Evolutionary conservation across 2,797 vertebrate genomes (phyloP).

Genomic region (Cirrhinus molitorella): DNA sequence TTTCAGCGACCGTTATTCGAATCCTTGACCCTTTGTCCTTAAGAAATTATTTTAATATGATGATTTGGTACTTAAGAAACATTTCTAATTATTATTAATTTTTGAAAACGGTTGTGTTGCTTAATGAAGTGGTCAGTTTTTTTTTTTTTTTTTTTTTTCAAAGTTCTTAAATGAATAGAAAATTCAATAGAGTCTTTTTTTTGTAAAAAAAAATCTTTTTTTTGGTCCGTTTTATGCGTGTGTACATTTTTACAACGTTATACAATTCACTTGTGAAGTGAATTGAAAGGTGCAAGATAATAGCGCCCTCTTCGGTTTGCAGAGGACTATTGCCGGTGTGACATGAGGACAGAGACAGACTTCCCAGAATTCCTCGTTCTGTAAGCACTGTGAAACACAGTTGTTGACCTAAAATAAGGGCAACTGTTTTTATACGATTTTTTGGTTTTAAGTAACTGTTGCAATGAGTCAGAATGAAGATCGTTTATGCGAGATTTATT

Average conservation of each 20-base stretch:
- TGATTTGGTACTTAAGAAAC: background rate
- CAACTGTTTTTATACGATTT: background rate
- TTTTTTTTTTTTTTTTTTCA: too few species aligned
- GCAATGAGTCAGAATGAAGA: too few species aligned
- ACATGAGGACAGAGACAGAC: background rate
- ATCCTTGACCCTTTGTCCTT: background rate
- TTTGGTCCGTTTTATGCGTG: background rate
- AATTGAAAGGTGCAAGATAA: background rate
- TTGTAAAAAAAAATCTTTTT: background rate
- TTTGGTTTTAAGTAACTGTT: background rate
- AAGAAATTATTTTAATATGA: background rate
- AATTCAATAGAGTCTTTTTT: too few species aligned
- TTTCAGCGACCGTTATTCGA: background rate
- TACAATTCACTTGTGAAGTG: background rate
- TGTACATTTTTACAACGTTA: background rate
- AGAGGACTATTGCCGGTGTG: background rate
- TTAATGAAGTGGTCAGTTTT: too few species aligned
- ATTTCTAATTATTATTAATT: background rate
- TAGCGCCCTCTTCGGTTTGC: slow-evolving; percentile 34
- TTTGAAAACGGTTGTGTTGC: background rate
- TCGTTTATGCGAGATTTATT: background rate
- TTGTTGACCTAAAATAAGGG: slow-evolving; percentile 7
- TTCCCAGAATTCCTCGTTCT: slow-evolving; percentile 13
- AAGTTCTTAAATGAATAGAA: background rate
- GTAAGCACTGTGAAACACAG: background rate